A percentile compares a stretch with the other conserved stretches of the same genome.
Conservation (phyloP, 1,140 invertebrate genomes). For the Marisa cornuarietis region DNA sequence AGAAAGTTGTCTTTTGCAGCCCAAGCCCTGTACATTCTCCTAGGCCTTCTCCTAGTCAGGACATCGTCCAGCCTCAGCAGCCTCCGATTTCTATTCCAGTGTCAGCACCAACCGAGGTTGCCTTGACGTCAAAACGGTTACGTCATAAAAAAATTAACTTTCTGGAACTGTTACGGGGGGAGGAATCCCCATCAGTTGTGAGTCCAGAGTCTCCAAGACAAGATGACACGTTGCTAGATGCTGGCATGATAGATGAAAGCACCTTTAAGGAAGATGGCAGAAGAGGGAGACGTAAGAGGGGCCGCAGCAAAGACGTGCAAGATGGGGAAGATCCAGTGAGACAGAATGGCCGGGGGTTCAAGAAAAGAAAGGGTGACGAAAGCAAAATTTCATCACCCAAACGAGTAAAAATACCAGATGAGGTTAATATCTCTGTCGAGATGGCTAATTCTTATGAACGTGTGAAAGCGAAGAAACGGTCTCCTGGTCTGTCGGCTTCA, state of each 20-base stretch:
- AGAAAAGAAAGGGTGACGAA: not conserved
- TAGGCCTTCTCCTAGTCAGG: not conserved
- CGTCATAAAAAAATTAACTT: slow-evolving; percentile 62
- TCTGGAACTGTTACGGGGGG: slow-evolving; percentile 54
- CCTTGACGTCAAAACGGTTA: slow-evolving; percentile 32
- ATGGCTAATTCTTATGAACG: not conserved
- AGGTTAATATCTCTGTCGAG: not conserved
- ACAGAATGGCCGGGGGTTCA: slow-evolving; percentile 8
- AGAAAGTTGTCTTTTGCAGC: not conserved
- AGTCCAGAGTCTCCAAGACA: slow-evolving; percentile 1
- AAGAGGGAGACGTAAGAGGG: not conserved
- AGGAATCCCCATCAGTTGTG: slow-evolving; percentile 26
- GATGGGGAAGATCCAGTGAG: not conserved
- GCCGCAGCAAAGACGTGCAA: not conserved
- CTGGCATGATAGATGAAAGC: not conserved
- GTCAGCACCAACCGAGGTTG: not conserved
- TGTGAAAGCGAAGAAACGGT: slow-evolving; percentile 14
- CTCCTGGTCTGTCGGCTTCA: not conserved
- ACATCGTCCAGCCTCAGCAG: not conserved
- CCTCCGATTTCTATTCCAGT: not conserved
- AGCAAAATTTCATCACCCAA: not conserved
- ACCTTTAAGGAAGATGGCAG: not conserved
- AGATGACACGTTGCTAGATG: not conserved
- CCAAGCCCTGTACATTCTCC: slow-evolving; percentile 16
- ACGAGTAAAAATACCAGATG: slow-evolving; percentile 1